Evolutionary conservation across 2,888 invertebrate species (phyloP), one percentile per base, ranked within the genome.

Genomic region (Punctoribates punctum): DNA sequence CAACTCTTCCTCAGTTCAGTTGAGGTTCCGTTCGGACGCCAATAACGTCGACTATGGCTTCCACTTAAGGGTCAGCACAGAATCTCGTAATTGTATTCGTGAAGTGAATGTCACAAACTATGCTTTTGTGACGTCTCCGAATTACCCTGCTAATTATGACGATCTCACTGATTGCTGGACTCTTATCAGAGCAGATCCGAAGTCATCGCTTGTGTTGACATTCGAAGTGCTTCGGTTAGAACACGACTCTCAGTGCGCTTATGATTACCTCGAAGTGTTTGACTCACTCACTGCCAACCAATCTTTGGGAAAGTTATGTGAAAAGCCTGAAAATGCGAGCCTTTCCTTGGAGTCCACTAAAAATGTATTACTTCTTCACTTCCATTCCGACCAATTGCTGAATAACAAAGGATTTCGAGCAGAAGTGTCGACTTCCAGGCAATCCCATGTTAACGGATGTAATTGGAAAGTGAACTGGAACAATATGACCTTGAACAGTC

Each of bases 141-240:
- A 75, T 1, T 81, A 78, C 77, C 81, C 81, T 5, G 72, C 79
- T 11, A 78, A 79, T 73, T 81, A 81, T 65, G 80, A 80, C 3
- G 79, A 80, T 73, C 77, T 77, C 17, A 77, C 76, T 2, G 81
- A 81, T 65, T 81, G 81, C 75, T 81, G 80, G 80, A 80, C 79
- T 2, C 60, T 78, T 15, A 78, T 81, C 8, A 74, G 76, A 1
- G 78, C 79, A 9, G 75, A 77, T 11, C 29, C 46, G 9, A 77
- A 76, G 20, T 70, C 79, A n/a, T 74, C 77, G 42, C 73, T 81
- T 13, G 42, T 75, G 13, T 38, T 81, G 13, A 51, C 72, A 4
- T 80, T 81, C 72, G 79, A 79, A 11, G 70, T 76, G 0, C 17
- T 81, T 8, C 77, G 77, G 27, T 48, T 81, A 11, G 81, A 81